These are phyloP conservation scores for Denticeps clupeoides DNA, from an alignment of 2,797 vertebrate genomes.

Conservation along the genomic window DNA sequence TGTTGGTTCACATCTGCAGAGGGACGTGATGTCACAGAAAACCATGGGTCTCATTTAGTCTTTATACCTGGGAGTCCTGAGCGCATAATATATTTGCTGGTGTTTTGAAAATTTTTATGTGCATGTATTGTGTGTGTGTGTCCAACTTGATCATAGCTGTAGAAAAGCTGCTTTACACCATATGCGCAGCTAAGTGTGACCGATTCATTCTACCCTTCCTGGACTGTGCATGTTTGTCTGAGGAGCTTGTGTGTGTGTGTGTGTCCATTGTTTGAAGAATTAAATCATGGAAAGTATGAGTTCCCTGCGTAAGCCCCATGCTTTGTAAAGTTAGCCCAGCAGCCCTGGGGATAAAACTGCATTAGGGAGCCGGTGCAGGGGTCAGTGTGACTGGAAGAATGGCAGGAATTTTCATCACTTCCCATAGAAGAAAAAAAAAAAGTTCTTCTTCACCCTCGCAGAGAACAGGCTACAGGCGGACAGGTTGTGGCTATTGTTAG, in stretches of 20 bases:
- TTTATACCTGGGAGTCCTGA: too few species aligned
- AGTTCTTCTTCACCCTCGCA: background rate
- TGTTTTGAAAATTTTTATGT: background rate
- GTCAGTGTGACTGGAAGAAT: conserved; percentile 21
- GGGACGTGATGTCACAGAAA: too few species aligned
- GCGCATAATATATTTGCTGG: background rate
- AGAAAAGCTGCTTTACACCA: too few species aligned
- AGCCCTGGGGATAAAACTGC: conserved; percentile 12
- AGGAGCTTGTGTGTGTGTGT: background rate
- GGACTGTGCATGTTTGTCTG: background rate
- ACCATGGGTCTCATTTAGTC: too few species aligned
- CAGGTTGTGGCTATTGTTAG: too few species aligned
- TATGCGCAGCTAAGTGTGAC: too few species aligned
- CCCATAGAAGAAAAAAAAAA: conserved; percentile 28
- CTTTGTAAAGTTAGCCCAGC: background rate
- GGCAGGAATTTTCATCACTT: conserved; percentile 33
- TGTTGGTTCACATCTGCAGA: too few species aligned
- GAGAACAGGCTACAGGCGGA: too few species aligned
- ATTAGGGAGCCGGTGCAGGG: conserved; percentile 4
- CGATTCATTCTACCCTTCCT: background rate
- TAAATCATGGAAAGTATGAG: conserved; percentile 27
- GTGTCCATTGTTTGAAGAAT: conserved; percentile 6
- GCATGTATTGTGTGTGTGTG: background rate
- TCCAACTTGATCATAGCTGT: too few species aligned
- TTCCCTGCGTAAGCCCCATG: conserved; percentile 9